Base-by-base conservation (phyloP, 2,888 invertebrate genomes). In the Neocrepidodera transversa region DNA sequence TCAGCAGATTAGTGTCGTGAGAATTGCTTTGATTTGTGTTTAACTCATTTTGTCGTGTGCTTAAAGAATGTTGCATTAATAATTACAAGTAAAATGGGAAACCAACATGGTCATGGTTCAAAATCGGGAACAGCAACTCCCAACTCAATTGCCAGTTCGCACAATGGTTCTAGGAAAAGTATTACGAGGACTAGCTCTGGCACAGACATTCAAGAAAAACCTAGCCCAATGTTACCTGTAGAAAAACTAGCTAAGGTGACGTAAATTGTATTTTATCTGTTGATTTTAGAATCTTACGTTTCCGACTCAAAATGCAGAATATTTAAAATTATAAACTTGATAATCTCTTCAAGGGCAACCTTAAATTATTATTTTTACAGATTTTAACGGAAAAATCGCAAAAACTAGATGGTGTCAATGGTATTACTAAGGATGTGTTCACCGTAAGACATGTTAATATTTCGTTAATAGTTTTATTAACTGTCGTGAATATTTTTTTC, bases 171-270 rank as follows among this genome's bases (percentile, higher is more conserved):
- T 75, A 38, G 83, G 80, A 81, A 83, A 66, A 83, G 83, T 26
- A 79, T 85, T 67, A 85, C 86, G 17, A 82, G 86, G 60, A 86
- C 87, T 45, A 84, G 86, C 20, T 88, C 90, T 18, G 87, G 86
- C 8, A 85, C 84, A 13, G 90, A 89, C 73, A 82, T 87, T 50
- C 87, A 84, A 71, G 84, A 83, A 60, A 63, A 61, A 61, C 83
- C 84, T 20, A 82, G 82, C 38, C 87, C 87, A 53, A 82, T 91
- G 76, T 82, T 89, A 66, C 90, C 92, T 10, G 83, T 91, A 49
- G 91, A 91, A 75, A 90, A 88, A 79, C 82, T 92, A 48, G 86
- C 88, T 63, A 90, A 91, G 84, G 89, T 89, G 77, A 78, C 75
- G 67, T 64, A 60, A 54, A 60, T 50, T 16, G 45, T 60, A 60